Evolutionary conservation across 2,888 invertebrate genomes (phyloP).

Genomic region (Muscina levida): DNA sequence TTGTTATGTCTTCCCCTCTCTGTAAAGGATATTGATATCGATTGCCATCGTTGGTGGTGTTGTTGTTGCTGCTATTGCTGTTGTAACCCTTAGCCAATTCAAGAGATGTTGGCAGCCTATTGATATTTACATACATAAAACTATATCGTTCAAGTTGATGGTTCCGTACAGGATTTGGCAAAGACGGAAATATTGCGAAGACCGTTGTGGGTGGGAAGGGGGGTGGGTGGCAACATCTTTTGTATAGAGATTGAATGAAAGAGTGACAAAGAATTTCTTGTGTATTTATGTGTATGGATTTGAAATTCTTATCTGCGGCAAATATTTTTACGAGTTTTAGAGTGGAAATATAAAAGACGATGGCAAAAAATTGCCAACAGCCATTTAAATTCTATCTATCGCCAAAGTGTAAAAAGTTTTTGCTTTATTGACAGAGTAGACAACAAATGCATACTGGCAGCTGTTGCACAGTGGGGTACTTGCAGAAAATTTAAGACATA

Average conservation of each 20-base stretch:
- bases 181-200: background rate
- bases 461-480: too few relatives aligned
- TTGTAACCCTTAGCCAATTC: constrained; percentile 13
- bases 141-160: constrained; percentile 9
- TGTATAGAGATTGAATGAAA: too few relatives aligned
- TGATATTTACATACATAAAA: constrained; percentile 35
- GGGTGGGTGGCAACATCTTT: too few relatives aligned
- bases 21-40: background rate
- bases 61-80: background rate
- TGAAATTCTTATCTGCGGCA: constrained; percentile 21
- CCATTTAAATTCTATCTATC: background rate
- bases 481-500: too few relatives aligned
- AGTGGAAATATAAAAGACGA: constrained; percentile 14
- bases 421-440: too few relatives aligned
- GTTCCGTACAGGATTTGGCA: background rate
- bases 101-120: constrained; percentile 42
- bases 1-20: background rate
- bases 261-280: too few relatives aligned
- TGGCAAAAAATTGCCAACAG: background rate
- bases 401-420: constrained; percentile 12
- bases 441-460: too few relatives aligned
- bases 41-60: background rate
- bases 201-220: too few relatives aligned
- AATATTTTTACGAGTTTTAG: constrained; percentile 36
- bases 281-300: background rate